Base-by-base conservation (phyloP, 2,113 vertebrate genomes). In the Malurus cyaneus region DNA sequence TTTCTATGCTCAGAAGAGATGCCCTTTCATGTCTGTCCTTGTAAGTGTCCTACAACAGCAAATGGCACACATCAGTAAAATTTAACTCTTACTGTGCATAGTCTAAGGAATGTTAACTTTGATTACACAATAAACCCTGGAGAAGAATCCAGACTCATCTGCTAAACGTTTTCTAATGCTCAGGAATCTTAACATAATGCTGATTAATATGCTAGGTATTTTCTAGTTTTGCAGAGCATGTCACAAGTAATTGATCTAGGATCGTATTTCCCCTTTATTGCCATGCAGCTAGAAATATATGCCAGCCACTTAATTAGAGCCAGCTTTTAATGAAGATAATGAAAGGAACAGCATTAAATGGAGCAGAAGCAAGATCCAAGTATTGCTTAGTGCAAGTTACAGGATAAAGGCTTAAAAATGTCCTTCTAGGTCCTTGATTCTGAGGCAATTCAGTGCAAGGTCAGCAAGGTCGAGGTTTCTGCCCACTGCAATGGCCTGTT, bases 301-400 rank as follows among this genome's bases (percentile, higher is more conserved):
- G 49, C 52, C 61, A 71, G 41, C n/a, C 7, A 34, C 74, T 95
- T 86, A 84, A 88, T 81, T 82, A 72, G 31, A 95, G 80, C 4
- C 28, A 47, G 50, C 64, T 80, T 92, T 91, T 88, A 92, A 92
- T 93, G 82, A 83, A 74, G 67, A 52, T 90, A 90, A 74, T 74
- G 72, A 91, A 93, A 95, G 39, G 12, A 82, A 12, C n/a, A 54
- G 71, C n/a, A 77, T 41, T 76, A 81, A 92, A 71, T 78, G 28
- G 44, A 87, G 80, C 57, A 93, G 80, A 81, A 91, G 46, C 18
- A 79, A 71, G 65, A 81, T 74, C 39, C 4, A 32, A 78, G 52
- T 59, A 49, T 64, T 91, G 44, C 34, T 64, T 54, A 49, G 39
- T 64, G 34, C 41, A 59, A 70, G 20, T 78, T 65, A 61, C 9